A percentile compares a stretch with the other conserved stretches of the same genome.
Evolutionary conservation across 2,113 vertebrate genomes (phyloP).

Genomic region (Proterorhinus semilunaris): DNA sequence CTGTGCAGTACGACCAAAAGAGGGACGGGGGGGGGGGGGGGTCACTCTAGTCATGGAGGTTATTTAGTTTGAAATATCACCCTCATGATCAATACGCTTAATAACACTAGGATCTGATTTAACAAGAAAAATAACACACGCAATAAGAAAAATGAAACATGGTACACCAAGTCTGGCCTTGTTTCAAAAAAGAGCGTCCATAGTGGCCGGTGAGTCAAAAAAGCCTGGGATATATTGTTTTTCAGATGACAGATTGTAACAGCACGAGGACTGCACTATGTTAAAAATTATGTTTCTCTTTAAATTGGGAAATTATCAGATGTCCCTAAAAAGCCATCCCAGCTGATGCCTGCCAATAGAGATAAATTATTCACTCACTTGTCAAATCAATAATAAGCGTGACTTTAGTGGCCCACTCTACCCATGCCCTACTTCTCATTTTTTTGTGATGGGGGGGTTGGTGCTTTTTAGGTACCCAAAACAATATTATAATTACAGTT

Average conservation of each 20-base stretch:
- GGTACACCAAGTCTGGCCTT: no score
- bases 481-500: slow-evolving; percentile 44
- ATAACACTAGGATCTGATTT: no score
- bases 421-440: slow-evolving; percentile 69
- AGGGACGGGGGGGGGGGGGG: no score
- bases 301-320: slow-evolving; percentile 40
- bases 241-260: neutral
- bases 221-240: no score
- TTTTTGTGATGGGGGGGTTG: slow-evolving; percentile 44
- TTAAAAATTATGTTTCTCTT: neutral
- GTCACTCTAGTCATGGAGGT: no score
- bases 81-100: no score
- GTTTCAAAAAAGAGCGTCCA: no score
- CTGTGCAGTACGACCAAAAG: no score
- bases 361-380: slow-evolving; percentile 77
- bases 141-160: no score
- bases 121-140: no score
- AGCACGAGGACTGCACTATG: neutral
- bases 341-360: slow-evolving; percentile 70
- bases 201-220: no score
- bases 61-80: no score
- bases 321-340: slow-evolving; percentile 45
- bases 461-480: slow-evolving; percentile 26
- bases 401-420: slow-evolving; percentile 65
- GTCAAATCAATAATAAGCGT: slow-evolving; percentile 74